phyloP scores from a whole-genome alignment of 2,797 vertebrate genomes.

The Ptychobarbus kaznakovi region DNA sequence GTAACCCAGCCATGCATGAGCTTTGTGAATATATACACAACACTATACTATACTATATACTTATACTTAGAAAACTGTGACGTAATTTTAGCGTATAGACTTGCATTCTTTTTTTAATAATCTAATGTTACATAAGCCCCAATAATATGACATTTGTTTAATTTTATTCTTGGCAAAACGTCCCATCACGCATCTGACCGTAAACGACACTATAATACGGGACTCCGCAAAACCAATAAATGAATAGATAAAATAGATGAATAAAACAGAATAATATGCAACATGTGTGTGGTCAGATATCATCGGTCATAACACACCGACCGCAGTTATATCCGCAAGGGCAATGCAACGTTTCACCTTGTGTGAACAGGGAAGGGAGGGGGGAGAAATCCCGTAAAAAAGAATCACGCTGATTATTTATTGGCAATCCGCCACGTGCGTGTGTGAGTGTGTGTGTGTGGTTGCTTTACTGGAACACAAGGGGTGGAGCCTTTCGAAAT shows the following conservation, averaged over 20 bases:
- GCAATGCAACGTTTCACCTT: conserved; percentile 76
- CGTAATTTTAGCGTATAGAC: not conserved
- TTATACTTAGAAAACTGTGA: not conserved
- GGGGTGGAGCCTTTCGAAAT: conserved; percentile 80
- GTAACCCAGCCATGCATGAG: not conserved
- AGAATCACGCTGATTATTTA: conserved; percentile 81
- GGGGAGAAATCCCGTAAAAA: conserved; percentile 82
- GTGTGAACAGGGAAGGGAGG: conserved; percentile 73
- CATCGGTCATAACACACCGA: conserved; percentile 34
- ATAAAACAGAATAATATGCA: conserved; percentile 18
- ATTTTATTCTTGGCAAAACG: not conserved
- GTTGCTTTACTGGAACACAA: conserved; percentile 77
- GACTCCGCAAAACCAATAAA: not conserved
- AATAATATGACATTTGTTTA: not conserved
- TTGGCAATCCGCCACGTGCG: conserved; percentile 76
- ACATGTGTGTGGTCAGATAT: conserved; percentile 24
- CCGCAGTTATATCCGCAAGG: conserved; percentile 50
- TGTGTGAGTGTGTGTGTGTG: conserved; percentile 52
- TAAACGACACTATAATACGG: not conserved
- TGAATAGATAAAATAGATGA: conserved; percentile 10
- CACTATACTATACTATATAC: not conserved
- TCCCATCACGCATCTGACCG: not conserved
- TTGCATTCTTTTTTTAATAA: not conserved
- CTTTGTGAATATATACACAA: not conserved
- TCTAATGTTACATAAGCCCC: not conserved